Percentiles rank a stretch among this genome's conserved stretches.
Conservation (phyloP, 2,797 vertebrate species). For the Sebastes wilsoni region DNA sequence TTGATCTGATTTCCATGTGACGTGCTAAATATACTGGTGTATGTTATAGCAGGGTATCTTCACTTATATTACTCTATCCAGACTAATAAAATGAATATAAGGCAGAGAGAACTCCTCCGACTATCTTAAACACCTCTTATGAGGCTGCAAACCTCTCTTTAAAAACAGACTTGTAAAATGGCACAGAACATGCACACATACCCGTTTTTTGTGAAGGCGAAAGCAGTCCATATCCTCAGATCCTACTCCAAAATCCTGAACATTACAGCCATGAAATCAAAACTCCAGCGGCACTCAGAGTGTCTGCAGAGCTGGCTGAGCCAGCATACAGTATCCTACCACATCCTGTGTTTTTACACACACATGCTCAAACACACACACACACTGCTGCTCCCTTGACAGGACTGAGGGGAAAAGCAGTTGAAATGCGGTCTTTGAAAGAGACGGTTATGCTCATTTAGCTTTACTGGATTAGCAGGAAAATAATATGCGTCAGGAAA, state of each 20-base stretch:
- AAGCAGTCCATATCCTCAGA: conserved; percentile 77
- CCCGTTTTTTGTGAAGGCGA: conserved; percentile 72
- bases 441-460: conserved; percentile 66
- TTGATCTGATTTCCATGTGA: not conserved
- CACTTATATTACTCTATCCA: conserved; percentile 5
- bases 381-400: conserved; percentile 51
- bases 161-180: conserved; percentile 25
- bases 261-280: conserved; percentile 67
- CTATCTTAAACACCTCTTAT: conserved; percentile 12
- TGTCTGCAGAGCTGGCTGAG: conserved; percentile 73
- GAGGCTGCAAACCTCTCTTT: conserved; percentile 18
- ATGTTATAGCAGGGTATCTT: not conserved
- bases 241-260: conserved; percentile 59
- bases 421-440: conserved; percentile 64
- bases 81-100: conserved; percentile 31
- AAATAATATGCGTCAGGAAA: conserved; percentile 61
- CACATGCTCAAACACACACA: conserved; percentile 22
- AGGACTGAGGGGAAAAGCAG: conserved; percentile 54
- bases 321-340: conserved; percentile 78
- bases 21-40: not conserved
- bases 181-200: conserved; percentile 54
- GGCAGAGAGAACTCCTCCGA: conserved; percentile 21
- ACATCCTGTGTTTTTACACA: conserved; percentile 78
- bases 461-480: conserved; percentile 65
- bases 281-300: conserved; percentile 65